Percentiles rank a stretch among this genome's conserved stretches.
Evolutionary conservation across 1,140 invertebrate species (phyloP).

Genomic region (Piezodorus guildinii): DNA sequence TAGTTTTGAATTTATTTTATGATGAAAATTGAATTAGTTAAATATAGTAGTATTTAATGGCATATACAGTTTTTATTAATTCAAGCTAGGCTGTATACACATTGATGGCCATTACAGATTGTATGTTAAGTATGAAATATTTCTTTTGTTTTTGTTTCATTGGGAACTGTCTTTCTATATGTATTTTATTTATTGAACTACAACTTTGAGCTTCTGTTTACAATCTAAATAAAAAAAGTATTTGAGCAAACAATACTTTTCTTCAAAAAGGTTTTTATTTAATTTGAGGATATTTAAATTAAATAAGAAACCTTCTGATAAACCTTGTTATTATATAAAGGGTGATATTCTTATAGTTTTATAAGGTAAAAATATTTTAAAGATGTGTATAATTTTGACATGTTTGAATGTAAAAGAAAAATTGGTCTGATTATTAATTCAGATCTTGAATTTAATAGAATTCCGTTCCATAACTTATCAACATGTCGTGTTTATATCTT

Average conservation of each 20-base stretch:
- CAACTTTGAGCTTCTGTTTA: no score
- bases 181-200: no score
- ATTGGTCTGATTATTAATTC: constrained; percentile 9
- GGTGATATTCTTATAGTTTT: constrained; percentile 20
- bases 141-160: no score
- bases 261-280: constrained; percentile 5
- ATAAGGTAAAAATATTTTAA: constrained; percentile 7
- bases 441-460: constrained; percentile 17
- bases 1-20: no score
- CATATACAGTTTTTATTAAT: no score
- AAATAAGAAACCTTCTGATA: neutral
- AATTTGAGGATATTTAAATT: constrained; percentile 8
- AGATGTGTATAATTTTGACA: constrained; percentile 11
- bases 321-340: constrained; percentile 7
- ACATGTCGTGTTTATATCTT: constrained; percentile 9
- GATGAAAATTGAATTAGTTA: no score
- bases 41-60: no score
- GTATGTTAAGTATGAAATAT: no score
- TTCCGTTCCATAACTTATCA: constrained; percentile 17
- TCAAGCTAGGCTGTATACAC: no score
- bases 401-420: constrained; percentile 9
- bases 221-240: no score
- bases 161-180: no score
- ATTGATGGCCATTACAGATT: no score
- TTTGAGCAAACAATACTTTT: neutral